A percentile compares a stretch with the other conserved stretches of the same genome.
These are phyloP conservation scores for Phymanthus crucifer DNA, from an alignment of 92 coral and sea anemone species.

Conservation along the genomic window DNA sequence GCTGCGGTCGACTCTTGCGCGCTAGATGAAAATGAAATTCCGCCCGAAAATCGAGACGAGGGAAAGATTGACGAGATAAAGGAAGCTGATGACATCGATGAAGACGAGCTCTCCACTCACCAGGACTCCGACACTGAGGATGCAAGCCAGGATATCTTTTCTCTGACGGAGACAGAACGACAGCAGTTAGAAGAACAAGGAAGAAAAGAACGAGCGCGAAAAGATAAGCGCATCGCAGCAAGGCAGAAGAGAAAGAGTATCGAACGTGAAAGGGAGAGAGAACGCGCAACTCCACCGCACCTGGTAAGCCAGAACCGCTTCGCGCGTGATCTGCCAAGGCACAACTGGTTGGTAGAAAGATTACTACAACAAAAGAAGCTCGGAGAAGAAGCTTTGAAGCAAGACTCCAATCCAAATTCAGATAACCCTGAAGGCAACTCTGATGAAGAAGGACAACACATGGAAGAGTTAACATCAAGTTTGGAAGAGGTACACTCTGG, in stretches of 20 bases:
- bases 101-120: constrained; percentile 32
- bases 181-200: constrained; percentile 63
- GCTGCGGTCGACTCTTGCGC: background rate
- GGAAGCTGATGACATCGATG: constrained; percentile 4
- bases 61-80: background rate
- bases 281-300: constrained; percentile 88
- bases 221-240: constrained; percentile 72
- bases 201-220: constrained; percentile 58
- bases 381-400: constrained; percentile 62
- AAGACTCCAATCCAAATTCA: constrained; percentile 22
- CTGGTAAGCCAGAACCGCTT: constrained; percentile 91
- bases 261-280: constrained; percentile 72
- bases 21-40: background rate
- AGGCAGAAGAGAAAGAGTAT: constrained; percentile 70
- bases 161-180: constrained; percentile 57
- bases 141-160: constrained; percentile 62
- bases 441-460: constrained; percentile 52
- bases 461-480: constrained; percentile 27
- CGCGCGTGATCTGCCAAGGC: constrained; percentile 95
- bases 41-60: background rate
- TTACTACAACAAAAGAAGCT: constrained; percentile 85
- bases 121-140: constrained; percentile 66
- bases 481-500: constrained; percentile 10
- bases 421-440: constrained; percentile 37
- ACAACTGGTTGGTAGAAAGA: constrained; percentile 97